phyloP scores from a whole-genome alignment of 92 coral and sea anemone genomes.

The Palythoa caribaeorum region DNA sequence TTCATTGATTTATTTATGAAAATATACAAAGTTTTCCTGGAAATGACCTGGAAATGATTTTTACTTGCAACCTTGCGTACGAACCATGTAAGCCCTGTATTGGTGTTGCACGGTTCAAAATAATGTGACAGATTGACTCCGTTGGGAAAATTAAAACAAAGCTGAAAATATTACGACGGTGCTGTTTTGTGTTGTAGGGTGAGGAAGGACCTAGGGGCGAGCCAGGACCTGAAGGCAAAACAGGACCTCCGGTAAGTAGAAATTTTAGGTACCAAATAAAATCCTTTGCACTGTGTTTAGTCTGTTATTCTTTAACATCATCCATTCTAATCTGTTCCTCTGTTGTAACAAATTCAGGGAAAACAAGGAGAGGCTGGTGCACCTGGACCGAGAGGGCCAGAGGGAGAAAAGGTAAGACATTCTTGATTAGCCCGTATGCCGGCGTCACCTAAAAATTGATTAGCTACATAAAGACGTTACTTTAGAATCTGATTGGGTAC shows the following conservation, averaged over 20 bases:
- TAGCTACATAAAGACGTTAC: neutral
- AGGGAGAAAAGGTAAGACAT: slow-evolving; percentile 23
- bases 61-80: no score
- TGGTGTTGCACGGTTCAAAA: no score
- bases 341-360: neutral
- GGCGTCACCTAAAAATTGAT: no score
- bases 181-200: neutral
- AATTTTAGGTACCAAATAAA: neutral
- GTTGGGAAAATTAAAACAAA: no score
- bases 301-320: neutral
- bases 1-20: no score
- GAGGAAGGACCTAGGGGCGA: slow-evolving; percentile 41
- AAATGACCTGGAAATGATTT: no score
- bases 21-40: no score
- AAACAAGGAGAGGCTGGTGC: neutral
- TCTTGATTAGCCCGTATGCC: no score
- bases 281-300: no score
- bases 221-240: slow-evolving; percentile 30
- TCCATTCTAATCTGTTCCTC: neutral
- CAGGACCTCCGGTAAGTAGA: slow-evolving; percentile 28
- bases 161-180: neutral
- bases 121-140: no score
- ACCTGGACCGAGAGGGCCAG: slow-evolving; percentile 15
- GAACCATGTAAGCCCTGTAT: no score
- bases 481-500: neutral